These are phyloP conservation scores for Xerus inauris DNA, from an alignment of 2,113 vertebrate species.

Conservation along the genomic window DNA sequence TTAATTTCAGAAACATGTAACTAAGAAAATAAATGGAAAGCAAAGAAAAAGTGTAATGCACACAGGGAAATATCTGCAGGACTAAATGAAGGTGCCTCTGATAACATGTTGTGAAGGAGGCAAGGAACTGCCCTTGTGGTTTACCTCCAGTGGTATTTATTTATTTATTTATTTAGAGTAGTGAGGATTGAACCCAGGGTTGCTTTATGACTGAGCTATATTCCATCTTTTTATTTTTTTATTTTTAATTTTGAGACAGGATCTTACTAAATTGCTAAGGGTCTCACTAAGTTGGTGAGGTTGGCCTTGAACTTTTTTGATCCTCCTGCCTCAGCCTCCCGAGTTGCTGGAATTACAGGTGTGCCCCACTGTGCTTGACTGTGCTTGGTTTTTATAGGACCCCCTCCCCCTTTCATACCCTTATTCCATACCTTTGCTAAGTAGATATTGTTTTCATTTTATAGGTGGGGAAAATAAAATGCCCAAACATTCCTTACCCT, in stretches of 20 bases:
- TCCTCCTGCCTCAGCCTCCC: too few species aligned
- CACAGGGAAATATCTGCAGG: neutral
- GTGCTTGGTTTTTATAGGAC: neutral
- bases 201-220: too few species aligned
- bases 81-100: neutral
- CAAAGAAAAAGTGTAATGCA: conserved; percentile 7
- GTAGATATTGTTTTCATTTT: neutral
- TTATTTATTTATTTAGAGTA: neutral
- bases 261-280: too few species aligned
- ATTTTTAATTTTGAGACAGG: neutral
- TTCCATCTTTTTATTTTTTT: neutral
- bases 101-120: neutral
- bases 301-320: too few species aligned
- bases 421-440: neutral
- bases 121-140: neutral
- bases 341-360: too few species aligned
- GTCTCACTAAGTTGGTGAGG: too few species aligned
- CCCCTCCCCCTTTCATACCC: neutral
- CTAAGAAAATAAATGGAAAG: conserved; percentile 31
- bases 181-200: too few species aligned
- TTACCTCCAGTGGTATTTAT: too few species aligned
- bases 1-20: neutral
- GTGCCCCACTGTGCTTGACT: too few species aligned
- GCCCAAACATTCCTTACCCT: neutral
- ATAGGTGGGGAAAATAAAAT: neutral